These are phyloP conservation scores for Presbytis comata DNA, from an alignment of 2,797 vertebrate genomes.

Conservation along the genomic window DNA sequence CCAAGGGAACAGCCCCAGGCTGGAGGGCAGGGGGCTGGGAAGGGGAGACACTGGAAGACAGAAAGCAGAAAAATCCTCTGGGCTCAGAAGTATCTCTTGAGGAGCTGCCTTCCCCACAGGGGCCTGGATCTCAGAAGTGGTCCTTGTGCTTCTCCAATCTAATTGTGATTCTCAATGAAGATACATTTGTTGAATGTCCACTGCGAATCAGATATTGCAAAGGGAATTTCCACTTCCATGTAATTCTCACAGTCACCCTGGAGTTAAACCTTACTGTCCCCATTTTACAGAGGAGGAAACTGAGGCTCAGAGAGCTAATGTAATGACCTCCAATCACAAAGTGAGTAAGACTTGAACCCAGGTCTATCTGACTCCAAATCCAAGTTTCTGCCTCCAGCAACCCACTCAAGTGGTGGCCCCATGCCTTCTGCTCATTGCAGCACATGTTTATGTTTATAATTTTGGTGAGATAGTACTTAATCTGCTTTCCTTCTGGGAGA, in stretches of 20 bases:
- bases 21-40: not conserved
- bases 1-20: not conserved
- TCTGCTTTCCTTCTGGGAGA: not conserved
- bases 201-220: not conserved
- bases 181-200: not conserved
- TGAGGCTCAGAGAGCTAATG: not conserved
- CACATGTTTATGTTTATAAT: not conserved
- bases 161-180: not conserved
- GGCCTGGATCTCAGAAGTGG: not conserved
- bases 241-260: not conserved
- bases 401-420: no score
- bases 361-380: not conserved
- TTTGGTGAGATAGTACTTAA: not conserved
- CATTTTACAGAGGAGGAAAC: not conserved
- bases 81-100: not conserved
- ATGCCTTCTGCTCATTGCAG: accelerated
- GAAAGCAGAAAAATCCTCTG: not conserved
- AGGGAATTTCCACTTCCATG: not conserved
- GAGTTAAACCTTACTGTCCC: not conserved
- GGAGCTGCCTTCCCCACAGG: not conserved
- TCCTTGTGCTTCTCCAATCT: not conserved
- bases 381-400: not conserved
- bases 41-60: not conserved
- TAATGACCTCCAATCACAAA: not conserved
- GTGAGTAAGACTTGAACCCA: not conserved